phyloP scores from a whole-genome alignment of 2,113 vertebrate species.

The Elgaria multicarinata region DNA sequence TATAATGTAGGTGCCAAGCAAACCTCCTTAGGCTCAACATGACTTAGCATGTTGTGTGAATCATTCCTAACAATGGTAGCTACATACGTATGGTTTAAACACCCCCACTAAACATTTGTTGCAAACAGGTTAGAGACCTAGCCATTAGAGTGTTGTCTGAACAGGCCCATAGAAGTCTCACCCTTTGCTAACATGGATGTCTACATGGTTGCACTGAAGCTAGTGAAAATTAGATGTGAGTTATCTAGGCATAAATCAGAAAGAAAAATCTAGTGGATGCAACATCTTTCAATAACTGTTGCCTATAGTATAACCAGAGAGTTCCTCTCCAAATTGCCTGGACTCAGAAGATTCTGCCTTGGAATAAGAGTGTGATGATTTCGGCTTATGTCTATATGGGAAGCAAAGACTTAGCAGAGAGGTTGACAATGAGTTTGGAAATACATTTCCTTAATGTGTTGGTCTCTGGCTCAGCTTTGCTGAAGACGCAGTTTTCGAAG shows the following conservation, averaged over 20 bases:
- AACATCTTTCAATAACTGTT: background rate
- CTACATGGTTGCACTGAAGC: background rate
- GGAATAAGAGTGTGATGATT: background rate
- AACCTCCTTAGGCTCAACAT: no score
- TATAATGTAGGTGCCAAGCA: no score
- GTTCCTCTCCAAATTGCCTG: background rate
- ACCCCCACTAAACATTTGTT: no score
- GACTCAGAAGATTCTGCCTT: background rate
- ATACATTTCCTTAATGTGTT: slow-evolving; percentile 44
- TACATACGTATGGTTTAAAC: no score
- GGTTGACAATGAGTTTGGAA: slow-evolving; percentile 46
- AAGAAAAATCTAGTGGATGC: background rate
- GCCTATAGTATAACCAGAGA: background rate
- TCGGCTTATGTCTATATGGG: slow-evolving; percentile 19
- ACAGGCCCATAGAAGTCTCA: background rate
- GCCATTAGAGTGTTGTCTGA: no score
- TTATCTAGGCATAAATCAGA: background rate
- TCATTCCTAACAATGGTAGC: no score
- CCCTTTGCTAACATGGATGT: background rate
- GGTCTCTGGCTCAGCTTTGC: slow-evolving; percentile 45
- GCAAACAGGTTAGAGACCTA: no score
- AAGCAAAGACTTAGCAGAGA: slow-evolving; percentile 52
- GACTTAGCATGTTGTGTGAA: no score
- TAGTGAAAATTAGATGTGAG: background rate
- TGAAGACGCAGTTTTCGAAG: slow-evolving; percentile 53